A percentile compares a stretch with the other conserved stretches of the same genome.
phyloP scores from a whole-genome alignment of 2,113 vertebrate species.

The Corythoichthys intestinalis region DNA sequence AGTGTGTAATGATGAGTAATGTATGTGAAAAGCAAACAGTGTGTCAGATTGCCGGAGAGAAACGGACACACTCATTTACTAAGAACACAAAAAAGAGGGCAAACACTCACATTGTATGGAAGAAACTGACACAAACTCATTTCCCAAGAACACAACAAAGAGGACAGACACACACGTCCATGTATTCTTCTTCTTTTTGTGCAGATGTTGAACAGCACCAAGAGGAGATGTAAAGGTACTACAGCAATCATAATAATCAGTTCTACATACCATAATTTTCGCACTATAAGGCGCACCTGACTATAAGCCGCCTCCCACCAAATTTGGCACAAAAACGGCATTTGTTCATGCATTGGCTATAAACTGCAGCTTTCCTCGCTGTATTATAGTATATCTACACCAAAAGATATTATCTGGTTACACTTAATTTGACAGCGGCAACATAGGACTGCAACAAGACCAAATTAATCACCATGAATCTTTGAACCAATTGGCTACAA shows the following conservation, averaged over 20 bases:
- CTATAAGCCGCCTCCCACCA: too few species aligned
- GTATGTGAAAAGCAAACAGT: constrained; percentile 62
- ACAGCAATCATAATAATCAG: background rate
- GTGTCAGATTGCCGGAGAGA: constrained; percentile 1
- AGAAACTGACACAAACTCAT: background rate
- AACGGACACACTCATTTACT: constrained; percentile 3
- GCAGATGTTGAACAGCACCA: background rate
- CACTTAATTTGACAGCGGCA: too few species aligned
- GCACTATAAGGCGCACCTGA: too few species aligned
- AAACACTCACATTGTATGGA: background rate
- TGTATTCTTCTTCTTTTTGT: background rate
- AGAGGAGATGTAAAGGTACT: background rate
- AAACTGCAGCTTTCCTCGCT: too few species aligned
- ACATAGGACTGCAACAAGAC: too few species aligned
- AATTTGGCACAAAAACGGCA: too few species aligned
- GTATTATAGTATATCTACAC: too few species aligned
- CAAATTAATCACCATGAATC: too few species aligned
- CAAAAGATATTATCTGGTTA: too few species aligned
- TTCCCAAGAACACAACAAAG: background rate
- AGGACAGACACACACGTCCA: background rate
- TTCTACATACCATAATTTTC: background rate
- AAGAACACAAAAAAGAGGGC: background rate
- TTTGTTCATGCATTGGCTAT: too few species aligned
- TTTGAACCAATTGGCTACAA: too few species aligned
- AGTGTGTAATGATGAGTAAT: constrained; percentile 3